phyloP scores from a whole-genome alignment of 2,888 invertebrate species.

The Dromius quadrimaculatus region DNA sequence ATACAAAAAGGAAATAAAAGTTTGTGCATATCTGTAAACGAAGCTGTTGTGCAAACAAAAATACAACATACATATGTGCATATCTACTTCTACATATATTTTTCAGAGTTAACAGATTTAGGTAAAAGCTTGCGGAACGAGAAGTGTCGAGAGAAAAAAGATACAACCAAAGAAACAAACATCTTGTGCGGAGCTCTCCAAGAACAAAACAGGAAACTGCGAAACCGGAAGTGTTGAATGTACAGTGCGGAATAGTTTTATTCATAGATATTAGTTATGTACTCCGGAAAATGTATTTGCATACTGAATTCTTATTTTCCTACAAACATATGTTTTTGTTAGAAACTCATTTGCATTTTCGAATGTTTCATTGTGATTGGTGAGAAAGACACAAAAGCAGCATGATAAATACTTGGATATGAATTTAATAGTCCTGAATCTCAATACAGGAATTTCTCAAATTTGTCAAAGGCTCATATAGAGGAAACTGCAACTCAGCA shows the following conservation, averaged over 20 bases:
- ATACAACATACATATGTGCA: slow-evolving; percentile 48
- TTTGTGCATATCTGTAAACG: no score
- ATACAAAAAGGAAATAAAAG: no score
- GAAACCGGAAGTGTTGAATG: slow-evolving; percentile 16
- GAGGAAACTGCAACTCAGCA: no score
- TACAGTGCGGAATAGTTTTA: slow-evolving; percentile 38
- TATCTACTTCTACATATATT: slow-evolving; percentile 47
- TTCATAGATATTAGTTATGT: slow-evolving; percentile 41
- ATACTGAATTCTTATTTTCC: slow-evolving; percentile 1
- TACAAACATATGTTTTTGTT: background rate
- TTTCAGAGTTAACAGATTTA: slow-evolving; percentile 50
- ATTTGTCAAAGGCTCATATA: no score
- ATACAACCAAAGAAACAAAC: slow-evolving; percentile 36
- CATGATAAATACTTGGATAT: no score
- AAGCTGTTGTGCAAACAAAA: slow-evolving; percentile 26
- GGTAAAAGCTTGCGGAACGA: slow-evolving; percentile 35
- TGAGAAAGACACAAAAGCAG: no score
- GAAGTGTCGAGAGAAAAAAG: slow-evolving; percentile 42
- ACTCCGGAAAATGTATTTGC: slow-evolving; percentile 26
- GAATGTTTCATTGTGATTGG: no score
- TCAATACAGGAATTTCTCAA: background rate
- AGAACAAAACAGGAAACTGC: slow-evolving; percentile 40
- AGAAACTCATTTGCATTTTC: no score
- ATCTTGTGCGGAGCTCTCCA: slow-evolving; percentile 27
- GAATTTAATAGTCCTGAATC: no score